These are phyloP conservation scores for Perodicticus potto DNA, from an alignment of 2,797 vertebrate species.

Conservation along the genomic window DNA sequence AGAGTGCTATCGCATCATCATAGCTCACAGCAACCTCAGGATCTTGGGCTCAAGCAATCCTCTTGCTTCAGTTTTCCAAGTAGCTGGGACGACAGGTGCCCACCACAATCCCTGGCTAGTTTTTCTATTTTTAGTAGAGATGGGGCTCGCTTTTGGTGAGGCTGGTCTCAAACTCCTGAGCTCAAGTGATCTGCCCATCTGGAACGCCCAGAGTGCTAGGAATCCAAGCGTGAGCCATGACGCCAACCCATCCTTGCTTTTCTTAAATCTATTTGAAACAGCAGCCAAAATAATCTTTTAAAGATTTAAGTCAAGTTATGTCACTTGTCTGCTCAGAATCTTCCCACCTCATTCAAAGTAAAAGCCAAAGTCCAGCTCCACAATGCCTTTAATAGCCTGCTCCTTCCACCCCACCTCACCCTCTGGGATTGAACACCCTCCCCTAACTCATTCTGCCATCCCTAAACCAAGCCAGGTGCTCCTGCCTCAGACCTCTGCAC, in stretches of 20 bases:
- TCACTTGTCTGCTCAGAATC: slow-evolving; percentile 7
- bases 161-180: too few relatives aligned
- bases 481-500: neutral
- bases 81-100: too few relatives aligned
- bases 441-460: neutral
- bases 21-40: too few relatives aligned
- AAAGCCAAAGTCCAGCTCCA: neutral
- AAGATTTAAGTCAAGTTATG: neutral
- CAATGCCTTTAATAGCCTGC: neutral
- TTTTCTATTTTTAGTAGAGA: too few relatives aligned
- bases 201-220: too few relatives aligned
- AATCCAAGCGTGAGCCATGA: too few relatives aligned
- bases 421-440: neutral
- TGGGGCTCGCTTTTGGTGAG: too few relatives aligned
- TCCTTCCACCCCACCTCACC: neutral
- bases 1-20: too few relatives aligned
- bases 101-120: too few relatives aligned
- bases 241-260: neutral
- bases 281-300: neutral
- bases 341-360: neutral
- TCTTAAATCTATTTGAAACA: slow-evolving; percentile 41
- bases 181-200: too few relatives aligned
- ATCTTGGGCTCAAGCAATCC: too few relatives aligned
- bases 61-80: too few relatives aligned
- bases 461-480: neutral